Evolutionary conservation across 2,797 vertebrate species (phyloP).

Genomic region (Astyanax mexicanus): DNA sequence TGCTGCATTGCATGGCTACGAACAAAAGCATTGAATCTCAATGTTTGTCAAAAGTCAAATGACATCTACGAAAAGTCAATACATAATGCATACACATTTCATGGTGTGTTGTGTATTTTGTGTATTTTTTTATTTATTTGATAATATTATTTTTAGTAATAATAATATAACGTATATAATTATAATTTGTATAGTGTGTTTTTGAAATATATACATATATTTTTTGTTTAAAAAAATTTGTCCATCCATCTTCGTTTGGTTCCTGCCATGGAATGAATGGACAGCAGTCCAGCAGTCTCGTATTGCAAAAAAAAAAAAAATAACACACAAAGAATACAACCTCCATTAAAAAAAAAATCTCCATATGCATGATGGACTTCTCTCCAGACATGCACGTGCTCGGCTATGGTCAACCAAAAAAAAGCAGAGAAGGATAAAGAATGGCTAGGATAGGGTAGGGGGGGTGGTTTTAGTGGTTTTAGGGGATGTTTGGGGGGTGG

Average conservation of each 20-base stretch:
- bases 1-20: neutral
- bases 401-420: constrained; percentile 45
- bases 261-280: constrained; percentile 56
- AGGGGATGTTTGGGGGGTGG: too few relatives aligned
- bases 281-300: constrained; percentile 61
- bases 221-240: neutral
- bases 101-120: constrained; percentile 15
- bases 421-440: neutral
- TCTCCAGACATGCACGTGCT: constrained; percentile 43
- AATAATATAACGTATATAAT: too few relatives aligned
- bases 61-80: constrained; percentile 29
- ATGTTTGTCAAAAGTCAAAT: neutral
- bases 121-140: constrained; percentile 36
- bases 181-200: neutral
- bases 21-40: neutral
- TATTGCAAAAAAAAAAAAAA: constrained; percentile 39
- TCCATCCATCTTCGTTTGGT: neutral
- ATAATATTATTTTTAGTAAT: too few relatives aligned
- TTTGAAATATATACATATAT: neutral
- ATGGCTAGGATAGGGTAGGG: too few relatives aligned
- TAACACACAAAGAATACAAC: too few relatives aligned
- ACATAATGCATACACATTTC: constrained; percentile 28
- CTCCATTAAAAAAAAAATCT: too few relatives aligned
- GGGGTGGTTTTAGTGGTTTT: too few relatives aligned
- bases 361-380: constrained; percentile 49